Percentiles rank a stretch among this genome's conserved stretches.
phyloP scores from a whole-genome alignment of 53 echinoderm and acorn worm genomes.

The Hippasteria phrygiana region DNA sequence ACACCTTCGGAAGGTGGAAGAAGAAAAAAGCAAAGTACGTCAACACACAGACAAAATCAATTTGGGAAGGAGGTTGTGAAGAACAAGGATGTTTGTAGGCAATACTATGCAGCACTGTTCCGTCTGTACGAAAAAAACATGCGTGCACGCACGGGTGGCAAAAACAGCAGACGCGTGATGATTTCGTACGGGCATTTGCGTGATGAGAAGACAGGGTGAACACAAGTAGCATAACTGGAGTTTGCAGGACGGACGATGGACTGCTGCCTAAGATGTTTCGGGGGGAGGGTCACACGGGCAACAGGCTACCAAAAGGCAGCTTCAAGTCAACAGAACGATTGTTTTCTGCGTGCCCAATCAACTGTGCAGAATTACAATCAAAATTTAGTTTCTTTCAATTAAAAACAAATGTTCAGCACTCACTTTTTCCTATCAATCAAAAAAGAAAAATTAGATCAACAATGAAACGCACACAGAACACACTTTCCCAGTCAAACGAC shows the following conservation, averaged over 20 bases:
- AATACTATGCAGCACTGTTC: too few relatives aligned
- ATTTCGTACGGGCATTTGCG: background rate
- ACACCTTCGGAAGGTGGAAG: background rate
- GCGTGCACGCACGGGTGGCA: background rate
- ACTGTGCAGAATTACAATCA: too few relatives aligned
- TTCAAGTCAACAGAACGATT: too few relatives aligned
- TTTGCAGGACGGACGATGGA: too few relatives aligned
- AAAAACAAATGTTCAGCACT: background rate
- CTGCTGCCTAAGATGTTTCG: too few relatives aligned
- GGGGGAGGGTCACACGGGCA: too few relatives aligned
- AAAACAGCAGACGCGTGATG: background rate
- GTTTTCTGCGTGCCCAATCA: too few relatives aligned
- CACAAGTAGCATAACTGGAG: background rate
- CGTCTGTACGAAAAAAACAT: too few relatives aligned
- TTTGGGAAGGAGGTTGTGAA: background rate
- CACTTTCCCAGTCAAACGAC: background rate
- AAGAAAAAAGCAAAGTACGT: conserved; percentile 14
- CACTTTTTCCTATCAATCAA: background rate
- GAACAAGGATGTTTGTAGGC: background rate
- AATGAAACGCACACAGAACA: background rate
- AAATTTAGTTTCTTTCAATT: too few relatives aligned
- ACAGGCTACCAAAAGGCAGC: too few relatives aligned
- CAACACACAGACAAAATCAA: background rate
- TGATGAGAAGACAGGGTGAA: background rate
- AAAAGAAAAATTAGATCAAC: background rate